A percentile compares a stretch with the other conserved stretches of the same genome.
Conservation (phyloP, 1,140 invertebrate genomes). For the silkworm (Bombyx mori) region ASM3026992v2 NC_085117.1:11531501-11532000, state of each 20-base stretch:
- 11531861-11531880: too few relatives aligned
- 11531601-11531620: conserved; percentile 50
- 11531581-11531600: conserved; percentile 21
- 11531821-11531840: conserved; percentile 65
- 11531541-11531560: neutral
- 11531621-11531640: conserved; percentile 52
- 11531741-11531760: conserved; percentile 75
- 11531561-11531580: conserved; percentile 13
- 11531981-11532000: too few relatives aligned
- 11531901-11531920: too few relatives aligned
- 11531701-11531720: conserved; percentile 62
- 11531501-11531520: conserved; percentile 50
- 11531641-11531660: conserved; percentile 37
- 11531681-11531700: conserved; percentile 51
- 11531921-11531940: too few relatives aligned
- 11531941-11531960: too few relatives aligned
- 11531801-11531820: conserved; percentile 49
- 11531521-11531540: conserved; percentile 44
- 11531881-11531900: too few relatives aligned
- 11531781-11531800: conserved; percentile 73
- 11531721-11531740: conserved; percentile 67
- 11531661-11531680: conserved; percentile 18
- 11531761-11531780: conserved; percentile 74
- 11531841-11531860: conserved; percentile 46
- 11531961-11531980: too few relatives aligned